These are phyloP conservation scores for Urocitellus parryii DNA, from an alignment of 2,113 vertebrate species.

Conservation along the genomic window DNA sequence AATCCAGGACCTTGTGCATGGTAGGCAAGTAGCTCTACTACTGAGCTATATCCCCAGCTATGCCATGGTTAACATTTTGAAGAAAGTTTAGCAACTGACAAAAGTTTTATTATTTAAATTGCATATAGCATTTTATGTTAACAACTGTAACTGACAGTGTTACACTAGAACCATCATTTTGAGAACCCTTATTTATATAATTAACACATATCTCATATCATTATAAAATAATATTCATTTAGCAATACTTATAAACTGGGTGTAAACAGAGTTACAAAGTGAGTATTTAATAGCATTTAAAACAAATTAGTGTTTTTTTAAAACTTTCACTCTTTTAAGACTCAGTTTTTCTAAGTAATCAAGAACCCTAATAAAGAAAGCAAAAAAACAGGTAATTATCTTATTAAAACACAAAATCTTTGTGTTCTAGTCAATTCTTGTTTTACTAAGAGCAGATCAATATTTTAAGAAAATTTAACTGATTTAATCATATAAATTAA, in stretches of 20 bases:
- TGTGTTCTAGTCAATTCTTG: not conserved
- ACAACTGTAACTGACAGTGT: not conserved
- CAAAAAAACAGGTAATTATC: not conserved
- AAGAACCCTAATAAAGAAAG: not conserved
- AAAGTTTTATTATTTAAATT: not conserved
- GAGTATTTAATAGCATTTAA: not conserved
- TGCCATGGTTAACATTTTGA: not conserved
- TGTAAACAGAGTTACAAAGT: not conserved
- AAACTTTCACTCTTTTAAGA: not conserved
- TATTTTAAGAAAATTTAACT: too few relatives aligned
- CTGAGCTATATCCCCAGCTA: not conserved
- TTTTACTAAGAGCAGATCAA: not conserved
- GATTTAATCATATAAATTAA: not conserved
- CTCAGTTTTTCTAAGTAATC: not conserved
- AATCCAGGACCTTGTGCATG: too few relatives aligned
- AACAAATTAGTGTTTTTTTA: not conserved
- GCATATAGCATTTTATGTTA: too few relatives aligned
- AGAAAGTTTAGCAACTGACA: not conserved
- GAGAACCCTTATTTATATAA: not conserved
- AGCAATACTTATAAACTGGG: not conserved
- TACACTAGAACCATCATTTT: not conserved
- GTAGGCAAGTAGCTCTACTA: not conserved
- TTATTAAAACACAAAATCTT: not conserved
- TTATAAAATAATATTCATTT: not conserved
- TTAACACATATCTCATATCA: not conserved